Percentiles rank a stretch among this genome's conserved stretches.
These are phyloP conservation scores for Paralvinella palmiformis DNA, from an alignment of 1,140 invertebrate species.

Conservation along the genomic window DNA sequence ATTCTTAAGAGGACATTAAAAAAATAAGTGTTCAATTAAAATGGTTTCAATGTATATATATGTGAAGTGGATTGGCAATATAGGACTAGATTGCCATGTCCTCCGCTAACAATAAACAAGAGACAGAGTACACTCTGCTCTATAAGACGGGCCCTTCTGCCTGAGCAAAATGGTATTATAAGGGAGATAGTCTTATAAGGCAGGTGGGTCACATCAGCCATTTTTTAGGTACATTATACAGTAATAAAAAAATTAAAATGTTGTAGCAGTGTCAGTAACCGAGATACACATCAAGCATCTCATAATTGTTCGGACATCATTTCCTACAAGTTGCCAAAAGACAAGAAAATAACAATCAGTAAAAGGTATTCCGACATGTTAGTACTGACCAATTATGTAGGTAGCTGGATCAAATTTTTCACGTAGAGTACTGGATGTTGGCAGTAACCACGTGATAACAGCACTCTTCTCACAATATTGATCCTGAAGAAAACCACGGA, in stretches of 20 bases:
- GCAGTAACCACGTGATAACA: slow-evolving; percentile 85
- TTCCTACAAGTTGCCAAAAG: not conserved
- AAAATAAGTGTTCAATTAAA: no score
- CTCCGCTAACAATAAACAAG: no score
- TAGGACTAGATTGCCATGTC: no score
- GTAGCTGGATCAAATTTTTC: slow-evolving; percentile 80
- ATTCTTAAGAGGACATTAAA: no score
- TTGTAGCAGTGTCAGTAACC: not conserved
- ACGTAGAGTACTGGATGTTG: slow-evolving; percentile 71
- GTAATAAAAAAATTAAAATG: not conserved
- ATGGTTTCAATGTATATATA: no score
- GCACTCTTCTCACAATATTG: slow-evolving; percentile 91
- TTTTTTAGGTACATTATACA: not conserved
- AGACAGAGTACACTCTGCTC: no score
- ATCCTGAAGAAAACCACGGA: slow-evolving; percentile 80
- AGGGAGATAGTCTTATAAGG: no score
- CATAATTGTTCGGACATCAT: not conserved
- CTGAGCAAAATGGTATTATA: no score
- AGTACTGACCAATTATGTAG: slow-evolving; percentile 70
- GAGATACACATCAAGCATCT: not conserved
- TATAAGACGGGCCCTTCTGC: no score
- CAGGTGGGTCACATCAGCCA: no score
- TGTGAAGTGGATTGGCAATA: no score
- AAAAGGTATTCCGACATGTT: not conserved
- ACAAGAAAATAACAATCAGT: not conserved